These are phyloP conservation scores for Hybognathus amarus DNA, from an alignment of 2,797 vertebrate genomes.

Conservation along the genomic window DNA sequence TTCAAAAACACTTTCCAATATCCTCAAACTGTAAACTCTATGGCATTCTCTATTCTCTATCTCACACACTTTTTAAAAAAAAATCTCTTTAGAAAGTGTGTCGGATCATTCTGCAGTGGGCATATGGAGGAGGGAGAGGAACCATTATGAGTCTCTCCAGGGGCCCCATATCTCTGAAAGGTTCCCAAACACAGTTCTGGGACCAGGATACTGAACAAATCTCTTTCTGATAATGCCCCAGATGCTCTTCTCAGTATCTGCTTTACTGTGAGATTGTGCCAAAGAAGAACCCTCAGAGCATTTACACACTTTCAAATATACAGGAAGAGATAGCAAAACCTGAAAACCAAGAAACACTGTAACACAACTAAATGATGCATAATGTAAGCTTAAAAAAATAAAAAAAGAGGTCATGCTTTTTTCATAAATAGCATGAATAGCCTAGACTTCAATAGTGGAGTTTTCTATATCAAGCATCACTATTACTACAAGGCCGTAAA, in stretches of 20 bases:
- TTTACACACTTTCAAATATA: slow-evolving; percentile 10
- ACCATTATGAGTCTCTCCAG: slow-evolving; percentile 22
- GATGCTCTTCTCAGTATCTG: slow-evolving; percentile 52
- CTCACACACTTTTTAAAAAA: not conserved
- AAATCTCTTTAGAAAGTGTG: slow-evolving; percentile 27
- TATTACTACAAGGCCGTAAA: no score
- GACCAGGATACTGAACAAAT: slow-evolving; percentile 36
- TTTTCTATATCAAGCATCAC: not conserved
- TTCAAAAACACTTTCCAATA: slow-evolving; percentile 15
- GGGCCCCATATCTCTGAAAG: slow-evolving; percentile 36
- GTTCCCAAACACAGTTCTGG: slow-evolving; percentile 44
- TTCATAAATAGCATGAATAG: not conserved
- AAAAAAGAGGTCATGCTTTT: not conserved
- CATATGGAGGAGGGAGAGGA: slow-evolving; percentile 47
- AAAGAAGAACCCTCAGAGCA: slow-evolving; percentile 24
- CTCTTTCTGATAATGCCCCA: slow-evolving; percentile 48
- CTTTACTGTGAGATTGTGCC: slow-evolving; percentile 28
- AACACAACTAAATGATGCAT: not conserved
- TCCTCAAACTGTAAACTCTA: slow-evolving; percentile 15
- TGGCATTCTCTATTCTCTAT: not conserved
- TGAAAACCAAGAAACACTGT: not conserved
- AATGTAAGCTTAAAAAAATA: not conserved
- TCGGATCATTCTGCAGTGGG: slow-evolving; percentile 30
- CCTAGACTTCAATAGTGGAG: not conserved
- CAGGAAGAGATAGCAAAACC: slow-evolving; percentile 4